A percentile compares a stretch with the other conserved stretches of the same genome.
Conservation (phyloP, 2,113 vertebrate species). For the Hippocampus comes region DNA sequence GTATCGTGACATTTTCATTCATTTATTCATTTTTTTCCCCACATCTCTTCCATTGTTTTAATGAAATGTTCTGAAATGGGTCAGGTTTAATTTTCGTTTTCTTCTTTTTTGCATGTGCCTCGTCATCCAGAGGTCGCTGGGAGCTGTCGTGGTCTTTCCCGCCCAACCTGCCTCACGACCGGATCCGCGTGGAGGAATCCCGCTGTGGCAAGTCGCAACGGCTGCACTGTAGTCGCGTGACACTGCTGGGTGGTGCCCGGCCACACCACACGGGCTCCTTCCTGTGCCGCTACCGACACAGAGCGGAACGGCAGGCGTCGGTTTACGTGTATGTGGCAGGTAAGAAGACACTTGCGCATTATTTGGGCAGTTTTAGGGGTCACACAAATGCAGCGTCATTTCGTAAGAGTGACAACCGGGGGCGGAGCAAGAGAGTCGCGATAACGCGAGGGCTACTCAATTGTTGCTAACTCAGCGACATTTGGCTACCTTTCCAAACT, state of each 20-base stretch:
- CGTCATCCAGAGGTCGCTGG: conserved; percentile 78
- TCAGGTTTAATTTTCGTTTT: too few species aligned
- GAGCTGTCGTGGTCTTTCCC: conserved; percentile 85
- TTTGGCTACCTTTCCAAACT: too few species aligned
- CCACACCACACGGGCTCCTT: conserved; percentile 84
- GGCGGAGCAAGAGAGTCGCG: too few species aligned
- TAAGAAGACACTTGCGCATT: conserved; percentile 69
- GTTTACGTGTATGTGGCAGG: conserved; percentile 91
- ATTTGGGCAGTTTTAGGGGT: too few species aligned
- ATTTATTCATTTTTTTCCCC: too few species aligned
- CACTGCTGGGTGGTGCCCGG: conserved; percentile 73
- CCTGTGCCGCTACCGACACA: conserved; percentile 79
- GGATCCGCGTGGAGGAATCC: conserved; percentile 73
- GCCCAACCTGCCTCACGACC: conserved; percentile 68
- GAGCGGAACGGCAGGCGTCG: conserved; percentile 65
- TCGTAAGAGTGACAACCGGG: too few species aligned
- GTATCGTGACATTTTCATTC: too few species aligned
- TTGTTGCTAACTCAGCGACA: too few species aligned
- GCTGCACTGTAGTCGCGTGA: conserved; percentile 82
- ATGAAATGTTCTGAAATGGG: too few species aligned
- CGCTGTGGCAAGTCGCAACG: conserved; percentile 76
- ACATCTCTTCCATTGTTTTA: too few species aligned
- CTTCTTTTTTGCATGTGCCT: conserved; percentile 3
- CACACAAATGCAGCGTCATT: too few species aligned
- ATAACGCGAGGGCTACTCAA: too few species aligned